A percentile compares a stretch with the other conserved stretches of the same genome.
Evolutionary conservation across 2,797 vertebrate genomes (phyloP).

Genomic region (Anabas testudineus): DNA sequence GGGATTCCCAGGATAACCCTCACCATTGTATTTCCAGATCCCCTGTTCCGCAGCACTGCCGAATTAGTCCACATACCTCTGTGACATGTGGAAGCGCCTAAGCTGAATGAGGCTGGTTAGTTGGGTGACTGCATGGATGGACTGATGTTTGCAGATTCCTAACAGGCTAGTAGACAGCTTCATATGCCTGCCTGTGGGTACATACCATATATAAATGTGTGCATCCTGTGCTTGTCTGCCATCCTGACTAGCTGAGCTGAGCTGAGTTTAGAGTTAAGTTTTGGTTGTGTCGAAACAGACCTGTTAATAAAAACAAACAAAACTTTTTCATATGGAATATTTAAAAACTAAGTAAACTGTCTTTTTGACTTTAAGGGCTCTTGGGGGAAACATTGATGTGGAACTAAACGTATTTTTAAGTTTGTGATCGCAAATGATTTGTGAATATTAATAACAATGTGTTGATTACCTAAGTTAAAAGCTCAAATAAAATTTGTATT

Average conservation of each 20-base stretch:
- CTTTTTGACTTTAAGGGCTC: not conserved
- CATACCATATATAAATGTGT: constrained; percentile 41
- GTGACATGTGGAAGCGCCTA: constrained; percentile 48
- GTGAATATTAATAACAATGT: constrained; percentile 28
- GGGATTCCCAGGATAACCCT: constrained; percentile 75
- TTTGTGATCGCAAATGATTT: constrained; percentile 20
- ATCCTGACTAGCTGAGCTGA: constrained; percentile 11
- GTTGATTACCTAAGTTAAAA: constrained; percentile 14
- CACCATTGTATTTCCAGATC: constrained; percentile 69
- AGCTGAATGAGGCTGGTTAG: constrained; percentile 25
- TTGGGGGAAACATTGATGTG: not conserved
- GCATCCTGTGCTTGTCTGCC: constrained; percentile 36
- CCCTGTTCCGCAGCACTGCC: constrained; percentile 63
- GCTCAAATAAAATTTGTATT: constrained; percentile 20
- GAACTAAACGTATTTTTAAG: not conserved
- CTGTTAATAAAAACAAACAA: constrained; percentile 17
- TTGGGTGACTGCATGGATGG: constrained; percentile 17
- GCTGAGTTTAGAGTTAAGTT: constrained; percentile 18
- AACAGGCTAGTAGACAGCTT: constrained; percentile 48
- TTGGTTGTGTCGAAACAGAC: constrained; percentile 1
- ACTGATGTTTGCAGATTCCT: constrained; percentile 51
- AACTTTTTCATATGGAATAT: constrained; percentile 7
- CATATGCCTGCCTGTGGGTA: constrained; percentile 37
- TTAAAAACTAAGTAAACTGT: not conserved
- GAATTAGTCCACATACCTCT: constrained; percentile 70